Conservation (phyloP, 2,888 invertebrate species). For the Oxycera nigricornis region DNA sequence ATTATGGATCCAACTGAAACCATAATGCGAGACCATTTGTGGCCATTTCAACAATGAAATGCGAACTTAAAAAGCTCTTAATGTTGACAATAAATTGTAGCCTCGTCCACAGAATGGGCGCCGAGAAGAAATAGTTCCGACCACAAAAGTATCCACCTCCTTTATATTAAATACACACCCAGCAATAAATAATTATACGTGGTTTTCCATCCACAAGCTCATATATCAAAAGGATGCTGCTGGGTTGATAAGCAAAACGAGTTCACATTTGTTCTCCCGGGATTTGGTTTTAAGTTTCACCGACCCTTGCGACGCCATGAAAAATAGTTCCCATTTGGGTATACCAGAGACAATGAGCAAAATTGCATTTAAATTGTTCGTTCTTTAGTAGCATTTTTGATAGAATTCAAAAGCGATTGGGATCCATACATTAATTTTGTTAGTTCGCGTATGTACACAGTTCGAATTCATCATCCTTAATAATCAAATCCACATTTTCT, state of each 20-base stretch:
- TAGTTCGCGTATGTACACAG: neutral
- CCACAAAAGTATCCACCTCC: slow-evolving; percentile 31
- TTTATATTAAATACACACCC: slow-evolving; percentile 35
- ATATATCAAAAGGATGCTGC: slow-evolving; percentile 22
- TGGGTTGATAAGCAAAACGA: neutral
- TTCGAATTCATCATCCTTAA: neutral
- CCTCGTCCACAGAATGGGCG: slow-evolving; percentile 14
- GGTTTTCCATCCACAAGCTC: slow-evolving; percentile 21
- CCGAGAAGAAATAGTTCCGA: slow-evolving; percentile 33
- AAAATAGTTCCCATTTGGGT: slow-evolving; percentile 8
- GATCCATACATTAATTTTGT: neutral
- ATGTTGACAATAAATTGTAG: slow-evolving; percentile 40
- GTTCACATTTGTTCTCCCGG: neutral
- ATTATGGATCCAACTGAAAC: slow-evolving; percentile 19
- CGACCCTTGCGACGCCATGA: neutral
- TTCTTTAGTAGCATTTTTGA: neutral
- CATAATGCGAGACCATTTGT: slow-evolving; percentile 32
- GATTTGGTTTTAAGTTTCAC: slow-evolving; percentile 6
- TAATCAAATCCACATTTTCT: too few species aligned
- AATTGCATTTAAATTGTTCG: slow-evolving; percentile 7
- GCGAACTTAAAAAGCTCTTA: slow-evolving; percentile 39
- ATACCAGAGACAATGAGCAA: neutral
- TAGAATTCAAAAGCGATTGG: neutral
- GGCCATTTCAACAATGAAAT: slow-evolving; percentile 30
- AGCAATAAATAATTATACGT: slow-evolving; percentile 36